Evolutionary conservation across 2,888 invertebrate genomes (phyloP).

Genomic region (Caradrina clavipalpis): DNA sequence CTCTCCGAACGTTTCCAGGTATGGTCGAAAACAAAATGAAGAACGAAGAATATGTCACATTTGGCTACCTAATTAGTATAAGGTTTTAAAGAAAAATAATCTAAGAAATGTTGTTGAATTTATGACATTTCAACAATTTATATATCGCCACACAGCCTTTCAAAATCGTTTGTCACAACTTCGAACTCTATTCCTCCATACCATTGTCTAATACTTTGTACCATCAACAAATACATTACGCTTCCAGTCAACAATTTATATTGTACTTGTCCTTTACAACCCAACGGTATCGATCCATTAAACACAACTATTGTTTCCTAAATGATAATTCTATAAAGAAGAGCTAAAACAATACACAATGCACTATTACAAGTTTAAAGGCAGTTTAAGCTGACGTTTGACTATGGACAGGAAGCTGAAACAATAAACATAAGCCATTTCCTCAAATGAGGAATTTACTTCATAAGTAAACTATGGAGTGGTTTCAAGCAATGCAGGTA

Average conservation of each 20-base stretch:
- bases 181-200: background rate
- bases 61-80: too few species aligned
- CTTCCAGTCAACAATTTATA: background rate
- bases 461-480: background rate
- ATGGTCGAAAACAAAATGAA: too few species aligned
- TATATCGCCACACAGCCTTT: too few species aligned
- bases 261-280: background rate
- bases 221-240: too few species aligned
- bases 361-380: conserved; percentile 1
- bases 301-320: background rate
- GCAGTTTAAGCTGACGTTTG: background rate
- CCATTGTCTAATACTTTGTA: background rate
- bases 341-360: conserved; percentile 42
- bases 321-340: background rate
- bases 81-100: too few species aligned
- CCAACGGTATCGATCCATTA: background rate
- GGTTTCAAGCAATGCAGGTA: background rate
- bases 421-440: conserved; percentile 15
- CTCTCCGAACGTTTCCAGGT: too few species aligned
- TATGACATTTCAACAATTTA: too few species aligned
- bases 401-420: conserved; percentile 17
- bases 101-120: too few species aligned
- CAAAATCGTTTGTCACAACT: too few species aligned
- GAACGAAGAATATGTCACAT: too few species aligned
- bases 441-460: conserved; percentile 23